Evolutionary conservation across 2,797 vertebrate species (phyloP).

Genomic region (Clamator glandarius): DNA sequence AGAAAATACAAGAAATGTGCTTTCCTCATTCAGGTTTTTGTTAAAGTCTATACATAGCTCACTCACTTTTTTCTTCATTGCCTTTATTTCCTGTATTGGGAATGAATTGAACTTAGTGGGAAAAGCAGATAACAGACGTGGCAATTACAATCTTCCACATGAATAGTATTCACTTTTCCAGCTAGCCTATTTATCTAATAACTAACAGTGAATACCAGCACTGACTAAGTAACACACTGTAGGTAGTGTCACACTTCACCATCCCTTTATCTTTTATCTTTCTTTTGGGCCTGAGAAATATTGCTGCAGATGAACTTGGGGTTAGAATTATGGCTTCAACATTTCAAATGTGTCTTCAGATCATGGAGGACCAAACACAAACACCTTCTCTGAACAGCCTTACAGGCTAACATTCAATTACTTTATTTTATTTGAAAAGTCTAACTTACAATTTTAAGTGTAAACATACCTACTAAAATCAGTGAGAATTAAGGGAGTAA

Average conservation of each 20-base stretch:
- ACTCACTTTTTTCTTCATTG: constrained; percentile 86
- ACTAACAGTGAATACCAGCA: neutral
- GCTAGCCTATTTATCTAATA: neutral
- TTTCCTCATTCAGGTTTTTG: constrained; percentile 93
- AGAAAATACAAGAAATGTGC: constrained; percentile 85
- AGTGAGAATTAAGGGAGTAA: neutral
- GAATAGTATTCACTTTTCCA: neutral
- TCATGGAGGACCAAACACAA: neutral
- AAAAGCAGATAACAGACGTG: neutral
- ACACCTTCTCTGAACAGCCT: neutral
- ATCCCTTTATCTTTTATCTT: neutral
- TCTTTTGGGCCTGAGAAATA: neutral
- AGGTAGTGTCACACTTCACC: neutral
- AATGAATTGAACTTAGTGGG: constrained; percentile 33
- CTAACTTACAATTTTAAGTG: neutral
- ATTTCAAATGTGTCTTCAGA: neutral
- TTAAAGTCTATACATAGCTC: constrained; percentile 95
- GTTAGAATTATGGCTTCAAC: accelerated
- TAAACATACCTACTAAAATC: neutral
- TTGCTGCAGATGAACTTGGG: neutral
- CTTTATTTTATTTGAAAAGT: neutral
- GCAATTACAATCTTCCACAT: neutral
- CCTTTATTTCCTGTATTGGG: constrained; percentile 87
- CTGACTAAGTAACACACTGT: neutral
- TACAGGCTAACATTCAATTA: neutral